Base-by-base conservation (phyloP, 35 echinoderm and acorn worm genomes). In the Lytechinus variegatus region DNA sequence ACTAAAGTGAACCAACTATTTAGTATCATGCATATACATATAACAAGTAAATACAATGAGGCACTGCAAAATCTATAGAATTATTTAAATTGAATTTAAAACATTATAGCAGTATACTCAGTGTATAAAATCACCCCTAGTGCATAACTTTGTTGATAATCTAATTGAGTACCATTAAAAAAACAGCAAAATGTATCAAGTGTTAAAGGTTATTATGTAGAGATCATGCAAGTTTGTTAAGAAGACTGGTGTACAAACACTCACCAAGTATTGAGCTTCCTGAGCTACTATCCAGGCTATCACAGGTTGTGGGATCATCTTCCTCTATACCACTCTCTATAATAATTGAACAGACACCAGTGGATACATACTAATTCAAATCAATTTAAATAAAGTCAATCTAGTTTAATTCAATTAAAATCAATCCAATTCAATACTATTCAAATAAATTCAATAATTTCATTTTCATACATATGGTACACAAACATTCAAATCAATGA, bases 241-340 rank as follows among this genome's bases (percentile, higher is more conserved):
- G 52, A 33, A 90, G 88, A 90, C 29, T 90, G 29, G 66, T 79
- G 66, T 90, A 10, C 8, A 16, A n/a, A 88, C 9, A 91, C 96
- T 97, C 96, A 97, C 97, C 98, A 6, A 99, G 52, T 9, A 96
- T 93, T 28, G 97, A 95, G 79, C 98, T 99, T 55, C 96, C 95
- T 33, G 87, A 88, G 55, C 96, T 97, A 52, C 95, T 97, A 56
- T 97, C 96, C 2, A 97, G 86, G 55, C 97, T 97, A 29, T 97
- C 96, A 86, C 97, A 96, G 7, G 91, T 96, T 53, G 95, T 95
- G 9, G 93, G 55, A 28, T 97, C 98, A 96, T 99, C 98, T 54
- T 99, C 98, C 55, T 97, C 97, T 53, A 97, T 97, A 56, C 98
- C 97, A 97, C 98, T 99, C 57, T 99, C 98, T 97, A 94, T 52